Base-by-base conservation (phyloP, 2,888 invertebrate genomes). In the Dolichomitus sp. region DNA sequence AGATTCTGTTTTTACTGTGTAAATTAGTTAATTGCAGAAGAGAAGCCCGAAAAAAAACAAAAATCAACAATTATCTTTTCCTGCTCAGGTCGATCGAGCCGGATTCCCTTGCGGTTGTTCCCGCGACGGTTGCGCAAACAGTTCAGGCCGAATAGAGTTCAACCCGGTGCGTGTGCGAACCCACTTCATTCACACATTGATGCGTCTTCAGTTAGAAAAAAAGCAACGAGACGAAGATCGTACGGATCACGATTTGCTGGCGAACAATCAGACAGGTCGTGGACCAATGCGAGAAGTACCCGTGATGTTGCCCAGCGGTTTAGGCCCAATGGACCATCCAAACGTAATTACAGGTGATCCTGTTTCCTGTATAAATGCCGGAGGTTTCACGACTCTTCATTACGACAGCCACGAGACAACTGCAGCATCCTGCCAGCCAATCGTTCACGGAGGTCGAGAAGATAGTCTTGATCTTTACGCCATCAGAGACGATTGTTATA, bases 51-150 rank as follows among this genome's bases (percentile, higher is more conserved):
- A 1, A 57, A 33, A 5, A 1, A 4, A 57, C 14, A 23, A 52
- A 17, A 19, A 40, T 4, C 14, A 45, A 33, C 14, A 27, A n/a
- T 70, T 6, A 27, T 11, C 2, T 19, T 57, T 42, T 54, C 57
- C 17, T 75, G 88, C 86, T 0, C 89, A 96, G 95, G 99, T 99
- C 74, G 99, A 99, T 94, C 96, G 99, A 83, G 95, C 98, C 82
- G 98, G 98, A 91, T 99, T 99, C 92, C 99, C 99, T 0, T 99
- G 99, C 93, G 99, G 99, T 12, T 99, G 99, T 94, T 97, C 98
- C 2, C 96, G 98, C 88, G 99, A 99, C 90, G 98, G 98, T 65
- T 99, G 99, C 94, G 97, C 96, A 82, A 99, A 99, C 93, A 96
- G 97, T 0, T 96, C 97, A 61, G 99, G 99, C 4, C 96, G 99